Percentiles rank a stretch among this genome's conserved stretches.
Evolutionary conservation across 1,140 invertebrate genomes (phyloP).

Genomic region (Riptortus pedestris): DNA sequence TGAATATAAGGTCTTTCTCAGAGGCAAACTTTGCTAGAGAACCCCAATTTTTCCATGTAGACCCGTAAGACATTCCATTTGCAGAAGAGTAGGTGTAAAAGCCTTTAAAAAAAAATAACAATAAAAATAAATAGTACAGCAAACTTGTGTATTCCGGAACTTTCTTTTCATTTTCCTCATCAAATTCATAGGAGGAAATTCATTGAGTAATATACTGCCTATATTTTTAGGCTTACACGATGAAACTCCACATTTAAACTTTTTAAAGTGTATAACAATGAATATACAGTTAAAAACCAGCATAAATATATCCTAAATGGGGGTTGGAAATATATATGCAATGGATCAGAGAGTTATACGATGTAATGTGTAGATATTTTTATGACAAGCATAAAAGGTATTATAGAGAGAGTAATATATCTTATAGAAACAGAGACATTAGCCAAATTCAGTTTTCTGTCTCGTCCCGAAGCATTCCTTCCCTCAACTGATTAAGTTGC

Average conservation of each 20-base stretch:
- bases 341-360: no score
- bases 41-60: constrained; percentile 53
- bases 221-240: background rate
- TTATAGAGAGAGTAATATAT: no score
- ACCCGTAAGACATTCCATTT: constrained; percentile 49
- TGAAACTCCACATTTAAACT: background rate
- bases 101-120: constrained; percentile 32
- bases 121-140: background rate
- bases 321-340: no score
- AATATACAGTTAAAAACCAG: no score
- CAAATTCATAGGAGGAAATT: background rate
- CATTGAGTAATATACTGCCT: background rate
- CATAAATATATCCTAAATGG: no score
- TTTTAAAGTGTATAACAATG: background rate
- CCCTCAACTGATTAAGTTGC: no score
- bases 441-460: no score
- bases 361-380: no score
- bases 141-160: background rate
- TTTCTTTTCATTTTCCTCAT: background rate
- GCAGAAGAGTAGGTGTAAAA: constrained; percentile 51
- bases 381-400: no score
- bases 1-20: constrained; percentile 45
- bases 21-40: constrained; percentile 45
- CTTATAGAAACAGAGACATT: no score
- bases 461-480: no score